phyloP scores from a whole-genome alignment of 2,797 vertebrate species.

The Bucorvus abyssinicus region DNA sequence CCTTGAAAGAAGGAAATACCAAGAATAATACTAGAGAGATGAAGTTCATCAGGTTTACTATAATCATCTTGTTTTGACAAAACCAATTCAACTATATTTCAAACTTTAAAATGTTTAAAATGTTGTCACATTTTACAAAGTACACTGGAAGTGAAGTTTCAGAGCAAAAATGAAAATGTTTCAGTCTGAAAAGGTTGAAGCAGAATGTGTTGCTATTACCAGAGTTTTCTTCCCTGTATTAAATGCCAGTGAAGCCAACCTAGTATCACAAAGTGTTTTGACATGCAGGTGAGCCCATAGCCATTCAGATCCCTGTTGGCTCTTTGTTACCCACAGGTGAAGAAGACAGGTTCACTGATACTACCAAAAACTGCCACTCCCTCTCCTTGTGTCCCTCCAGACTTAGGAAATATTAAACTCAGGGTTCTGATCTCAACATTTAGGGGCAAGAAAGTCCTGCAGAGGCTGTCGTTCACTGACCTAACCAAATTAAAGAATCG shows the following conservation, averaged over 20 bases:
- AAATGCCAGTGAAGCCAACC: not conserved
- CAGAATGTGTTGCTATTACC: not conserved
- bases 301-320: not conserved
- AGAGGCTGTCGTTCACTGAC: not conserved
- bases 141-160: not conserved
- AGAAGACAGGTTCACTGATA: not conserved
- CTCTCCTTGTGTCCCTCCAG: not conserved
- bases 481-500: not conserved
- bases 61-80: not conserved
- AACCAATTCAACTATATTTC: not conserved
- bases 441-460: not conserved
- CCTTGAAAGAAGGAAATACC: not conserved
- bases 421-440: not conserved
- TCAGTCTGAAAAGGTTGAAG: not conserved
- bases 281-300: not conserved
- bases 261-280: not conserved
- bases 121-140: not conserved
- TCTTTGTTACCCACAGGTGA: rapidly evolving
- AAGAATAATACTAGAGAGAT: not conserved
- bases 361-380: not conserved
- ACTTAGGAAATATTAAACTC: not conserved
- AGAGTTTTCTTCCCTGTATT: not conserved
- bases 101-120: not conserved
- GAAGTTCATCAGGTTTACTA: not conserved
- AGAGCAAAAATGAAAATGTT: not conserved